phyloP scores from a whole-genome alignment of 2,797 vertebrate genomes.

The Enteromius anoplus region DNA sequence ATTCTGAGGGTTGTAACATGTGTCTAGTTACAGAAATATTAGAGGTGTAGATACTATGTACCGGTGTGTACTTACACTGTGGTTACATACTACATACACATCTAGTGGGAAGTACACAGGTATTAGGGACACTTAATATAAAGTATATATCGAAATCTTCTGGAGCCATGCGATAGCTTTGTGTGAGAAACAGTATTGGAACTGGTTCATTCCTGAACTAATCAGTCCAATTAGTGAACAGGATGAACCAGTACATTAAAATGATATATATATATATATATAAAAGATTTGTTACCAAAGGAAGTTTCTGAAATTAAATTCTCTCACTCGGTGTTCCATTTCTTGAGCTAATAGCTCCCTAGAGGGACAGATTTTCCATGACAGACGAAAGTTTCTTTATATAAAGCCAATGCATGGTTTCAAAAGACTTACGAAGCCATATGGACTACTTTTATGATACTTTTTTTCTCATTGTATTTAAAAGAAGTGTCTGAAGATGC shows the following conservation, averaged over 20 bases:
- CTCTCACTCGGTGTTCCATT: neutral
- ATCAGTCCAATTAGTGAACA: constrained; percentile 2
- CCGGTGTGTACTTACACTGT: no score
- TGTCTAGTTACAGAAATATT: no score
- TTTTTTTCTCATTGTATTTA: neutral
- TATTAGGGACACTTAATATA: no score
- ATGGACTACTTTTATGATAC: neutral
- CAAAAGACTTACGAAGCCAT: neutral
- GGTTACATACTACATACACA: no score
- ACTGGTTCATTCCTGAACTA: neutral
- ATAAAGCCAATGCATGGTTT: neutral
- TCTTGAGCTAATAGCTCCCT: neutral
- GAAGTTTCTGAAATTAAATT: neutral
- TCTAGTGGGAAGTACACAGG: no score
- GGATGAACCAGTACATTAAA: neutral
- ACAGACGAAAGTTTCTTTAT: neutral
- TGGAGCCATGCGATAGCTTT: neutral
- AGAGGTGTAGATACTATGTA: no score
- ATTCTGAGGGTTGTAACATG: no score
- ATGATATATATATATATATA: neutral
- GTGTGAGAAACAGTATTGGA: neutral
- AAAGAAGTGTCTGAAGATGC: neutral
- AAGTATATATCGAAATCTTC: neutral
- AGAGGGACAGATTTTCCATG: neutral
- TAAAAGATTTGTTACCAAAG: neutral